Evolutionary conservation across 1,140 invertebrate species (phyloP).

Genomic region (Papilio machaon): DNA sequence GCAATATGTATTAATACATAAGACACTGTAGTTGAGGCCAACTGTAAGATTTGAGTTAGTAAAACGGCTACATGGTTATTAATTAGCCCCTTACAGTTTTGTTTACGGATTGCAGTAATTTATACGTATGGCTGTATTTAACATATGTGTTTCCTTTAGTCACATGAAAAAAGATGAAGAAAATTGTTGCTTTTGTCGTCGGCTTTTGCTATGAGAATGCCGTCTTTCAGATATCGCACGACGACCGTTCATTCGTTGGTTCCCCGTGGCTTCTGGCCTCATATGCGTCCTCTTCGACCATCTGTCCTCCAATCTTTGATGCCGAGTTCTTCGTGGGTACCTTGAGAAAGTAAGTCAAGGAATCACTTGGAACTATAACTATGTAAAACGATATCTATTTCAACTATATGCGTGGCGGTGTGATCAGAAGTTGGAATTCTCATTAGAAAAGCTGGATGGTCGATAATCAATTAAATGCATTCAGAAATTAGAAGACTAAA

Average conservation of each 20-base stretch:
- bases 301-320: neutral
- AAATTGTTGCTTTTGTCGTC: neutral
- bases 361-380: neutral
- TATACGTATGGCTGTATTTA: neutral
- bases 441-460: neutral
- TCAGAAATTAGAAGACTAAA: neutral
- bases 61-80: neutral
- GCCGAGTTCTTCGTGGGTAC: constrained; percentile 1
- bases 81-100: neutral
- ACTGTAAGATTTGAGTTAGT: neutral
- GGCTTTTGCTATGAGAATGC: constrained; percentile 10
- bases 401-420: neutral
- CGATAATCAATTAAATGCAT: neutral
- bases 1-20: too few species aligned
- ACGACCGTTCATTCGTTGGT: neutral
- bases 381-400: neutral
- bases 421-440: neutral
- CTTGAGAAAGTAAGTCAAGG: constrained; percentile 27
- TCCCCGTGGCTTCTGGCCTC: constrained; percentile 9
- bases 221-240: constrained; percentile 7
- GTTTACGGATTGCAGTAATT: neutral
- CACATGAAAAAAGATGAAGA: neutral
- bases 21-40: too few species aligned
- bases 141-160: neutral
- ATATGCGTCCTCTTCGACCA: neutral